Conservation (phyloP, 2,797 vertebrate species). For the Lepilemur ruficaudatus region DNA sequence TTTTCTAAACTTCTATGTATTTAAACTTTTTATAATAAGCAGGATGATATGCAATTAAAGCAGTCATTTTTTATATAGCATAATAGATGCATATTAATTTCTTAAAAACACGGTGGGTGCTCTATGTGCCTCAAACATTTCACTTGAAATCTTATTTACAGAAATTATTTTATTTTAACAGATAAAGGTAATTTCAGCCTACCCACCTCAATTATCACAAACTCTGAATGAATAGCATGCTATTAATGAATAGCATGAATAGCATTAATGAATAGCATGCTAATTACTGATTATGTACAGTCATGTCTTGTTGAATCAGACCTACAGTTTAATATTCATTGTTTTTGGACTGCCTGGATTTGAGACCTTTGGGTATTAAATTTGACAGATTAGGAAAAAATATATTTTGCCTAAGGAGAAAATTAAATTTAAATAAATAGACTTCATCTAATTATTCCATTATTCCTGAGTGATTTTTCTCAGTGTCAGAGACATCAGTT, state of each 20-base stretch:
- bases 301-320: neutral
- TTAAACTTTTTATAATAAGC: neutral
- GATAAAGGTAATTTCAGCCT: neutral
- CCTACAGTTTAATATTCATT: neutral
- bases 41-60: neutral
- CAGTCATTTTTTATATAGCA: neutral
- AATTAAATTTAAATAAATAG: constrained; percentile 8
- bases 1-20: neutral
- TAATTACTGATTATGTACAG: neutral
- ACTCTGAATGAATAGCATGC: neutral
- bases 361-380: neutral
- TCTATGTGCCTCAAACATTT: constrained; percentile 9
- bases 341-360: neutral
- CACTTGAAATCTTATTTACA: neutral
- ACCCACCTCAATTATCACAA: neutral
- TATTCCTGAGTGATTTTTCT: neutral
- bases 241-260: neutral
- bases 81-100: neutral
- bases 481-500: neutral
- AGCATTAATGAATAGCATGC: neutral
- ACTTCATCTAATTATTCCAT: neutral
- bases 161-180: constrained; percentile 14
- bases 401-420: neutral
- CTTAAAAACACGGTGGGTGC: neutral
- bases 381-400: neutral